Evolutionary conservation across 2,888 invertebrate genomes (phyloP).

Genomic region (Actias luna): DNA sequence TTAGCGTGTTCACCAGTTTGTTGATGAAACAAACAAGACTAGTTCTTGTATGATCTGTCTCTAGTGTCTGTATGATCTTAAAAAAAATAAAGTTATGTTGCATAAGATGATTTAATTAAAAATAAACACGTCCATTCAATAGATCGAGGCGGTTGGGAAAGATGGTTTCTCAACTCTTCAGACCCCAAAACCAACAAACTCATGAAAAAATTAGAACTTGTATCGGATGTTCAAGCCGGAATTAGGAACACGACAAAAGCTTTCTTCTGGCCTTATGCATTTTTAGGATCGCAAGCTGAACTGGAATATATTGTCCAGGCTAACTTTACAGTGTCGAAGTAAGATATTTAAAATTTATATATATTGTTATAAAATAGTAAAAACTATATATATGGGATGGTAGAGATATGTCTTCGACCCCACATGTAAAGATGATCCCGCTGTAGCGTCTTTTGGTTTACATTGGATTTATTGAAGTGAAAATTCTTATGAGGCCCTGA

Average conservation of each 20-base stretch:
- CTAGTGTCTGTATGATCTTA: no score
- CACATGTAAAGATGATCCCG: no score
- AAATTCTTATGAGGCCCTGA: no score
- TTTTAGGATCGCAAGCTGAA: constrained; percentile 87
- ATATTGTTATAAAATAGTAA: not conserved
- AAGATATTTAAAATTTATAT: constrained; percentile 24
- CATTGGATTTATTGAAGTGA: no score
- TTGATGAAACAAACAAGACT: no score
- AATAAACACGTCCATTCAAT: constrained; percentile 5
- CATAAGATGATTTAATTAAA: not conserved
- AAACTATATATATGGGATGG: not conserved
- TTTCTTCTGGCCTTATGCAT: constrained; percentile 90
- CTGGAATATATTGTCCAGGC: constrained; percentile 87
- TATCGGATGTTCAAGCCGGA: constrained; percentile 85
- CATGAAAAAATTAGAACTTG: constrained; percentile 85
- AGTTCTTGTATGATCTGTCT: no score
- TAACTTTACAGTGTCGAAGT: constrained; percentile 83
- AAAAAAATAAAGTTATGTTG: not conserved
- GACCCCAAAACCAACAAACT: constrained; percentile 84
- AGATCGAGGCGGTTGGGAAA: constrained; percentile 90
- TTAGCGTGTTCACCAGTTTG: no score
- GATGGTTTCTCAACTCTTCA: constrained; percentile 86
- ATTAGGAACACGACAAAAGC: constrained; percentile 88
- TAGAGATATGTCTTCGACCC: no score
- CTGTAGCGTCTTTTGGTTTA: no score